phyloP scores from a whole-genome alignment of 37 sponge, comb jelly and placozoan genomes.

The Haliclona indistincta region DNA sequence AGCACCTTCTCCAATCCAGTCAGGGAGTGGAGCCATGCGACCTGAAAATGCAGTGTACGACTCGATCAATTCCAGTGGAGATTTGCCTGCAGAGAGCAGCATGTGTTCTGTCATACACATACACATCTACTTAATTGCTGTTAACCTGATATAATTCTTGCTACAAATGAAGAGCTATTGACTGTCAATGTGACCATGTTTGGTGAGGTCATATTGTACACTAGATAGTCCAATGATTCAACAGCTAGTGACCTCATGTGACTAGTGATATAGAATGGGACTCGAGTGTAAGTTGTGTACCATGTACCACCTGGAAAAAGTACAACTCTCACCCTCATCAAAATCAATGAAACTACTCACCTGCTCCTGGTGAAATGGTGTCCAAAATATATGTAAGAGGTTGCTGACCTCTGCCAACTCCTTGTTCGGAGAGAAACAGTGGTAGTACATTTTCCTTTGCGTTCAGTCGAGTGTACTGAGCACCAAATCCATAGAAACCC shows the following conservation, averaged over 20 bases:
- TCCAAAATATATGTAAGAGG: conserved; percentile 63
- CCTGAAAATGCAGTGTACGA: conserved; percentile 69
- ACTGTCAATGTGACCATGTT: conserved; percentile 35
- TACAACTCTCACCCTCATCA: not conserved
- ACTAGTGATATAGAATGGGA: conserved; percentile 74
- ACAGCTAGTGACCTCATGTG: conserved; percentile 40
- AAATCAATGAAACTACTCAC: conserved; percentile 12
- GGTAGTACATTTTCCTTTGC: conserved; percentile 70
- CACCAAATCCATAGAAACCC: conserved; percentile 73
- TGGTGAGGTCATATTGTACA: conserved; percentile 49
- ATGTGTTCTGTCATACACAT: not conserved
- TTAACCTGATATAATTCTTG: conserved; percentile 61
- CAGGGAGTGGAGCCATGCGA: conserved; percentile 62
- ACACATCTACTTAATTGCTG: not conserved
- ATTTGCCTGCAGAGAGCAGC: conserved; percentile 18
- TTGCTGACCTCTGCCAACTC: conserved; percentile 74
- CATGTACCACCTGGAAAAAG: conserved; percentile 55
- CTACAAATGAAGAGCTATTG: conserved; percentile 32
- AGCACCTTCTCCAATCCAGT: conserved; percentile 69
- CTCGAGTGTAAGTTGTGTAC: conserved; percentile 79
- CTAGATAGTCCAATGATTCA: conserved; percentile 53
- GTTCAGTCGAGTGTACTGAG: conserved; percentile 71
- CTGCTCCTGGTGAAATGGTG: conserved; percentile 49
- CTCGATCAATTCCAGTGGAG: conserved; percentile 46
- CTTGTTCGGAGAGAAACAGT: conserved; percentile 76